A percentile compares a stretch with the other conserved stretches of the same genome.
These are phyloP conservation scores for Idaea aversata DNA, from an alignment of 2,888 invertebrate species.

Conservation along the genomic window DNA sequence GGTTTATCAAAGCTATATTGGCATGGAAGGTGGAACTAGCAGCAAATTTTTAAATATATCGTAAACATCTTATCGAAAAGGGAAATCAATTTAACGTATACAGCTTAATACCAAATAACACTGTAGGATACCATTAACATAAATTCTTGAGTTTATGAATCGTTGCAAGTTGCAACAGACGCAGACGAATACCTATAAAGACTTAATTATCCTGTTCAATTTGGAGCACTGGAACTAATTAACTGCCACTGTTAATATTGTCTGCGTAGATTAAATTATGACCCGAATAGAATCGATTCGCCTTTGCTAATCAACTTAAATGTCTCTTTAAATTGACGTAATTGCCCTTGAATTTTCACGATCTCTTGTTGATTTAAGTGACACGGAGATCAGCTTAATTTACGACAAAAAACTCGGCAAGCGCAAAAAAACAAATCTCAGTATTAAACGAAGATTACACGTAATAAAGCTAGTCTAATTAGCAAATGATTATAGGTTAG, in stretches of 20 bases:
- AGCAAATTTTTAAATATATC: not conserved
- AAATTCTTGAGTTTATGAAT: not conserved
- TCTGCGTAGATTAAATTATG: slow-evolving; percentile 6
- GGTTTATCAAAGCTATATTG: not conserved
- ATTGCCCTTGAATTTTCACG: slow-evolving; percentile 46
- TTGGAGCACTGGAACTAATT: not conserved
- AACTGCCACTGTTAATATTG: too few relatives aligned
- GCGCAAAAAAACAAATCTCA: too few relatives aligned
- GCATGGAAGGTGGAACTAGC: not conserved
- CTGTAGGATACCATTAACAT: not conserved
- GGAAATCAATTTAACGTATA: not conserved
- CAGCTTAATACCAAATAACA: not conserved
- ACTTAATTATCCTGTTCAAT: not conserved
- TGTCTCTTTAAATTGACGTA: slow-evolving; percentile 30
- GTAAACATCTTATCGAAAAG: not conserved
- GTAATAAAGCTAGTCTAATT: not conserved
- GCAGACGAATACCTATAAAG: too few relatives aligned
- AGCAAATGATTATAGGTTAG: not conserved
- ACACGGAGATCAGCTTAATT: too few relatives aligned
- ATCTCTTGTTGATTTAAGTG: not conserved
- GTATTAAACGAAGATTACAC: not conserved
- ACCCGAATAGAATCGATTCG: slow-evolving; percentile 50
- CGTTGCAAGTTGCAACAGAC: not conserved
- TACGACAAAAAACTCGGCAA: too few relatives aligned
- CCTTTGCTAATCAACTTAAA: slow-evolving; percentile 35